Percentiles rank a stretch among this genome's conserved stretches.
Conservation (phyloP, 2,113 vertebrate genomes). For the Reinhardtius hippoglossoides region DNA sequence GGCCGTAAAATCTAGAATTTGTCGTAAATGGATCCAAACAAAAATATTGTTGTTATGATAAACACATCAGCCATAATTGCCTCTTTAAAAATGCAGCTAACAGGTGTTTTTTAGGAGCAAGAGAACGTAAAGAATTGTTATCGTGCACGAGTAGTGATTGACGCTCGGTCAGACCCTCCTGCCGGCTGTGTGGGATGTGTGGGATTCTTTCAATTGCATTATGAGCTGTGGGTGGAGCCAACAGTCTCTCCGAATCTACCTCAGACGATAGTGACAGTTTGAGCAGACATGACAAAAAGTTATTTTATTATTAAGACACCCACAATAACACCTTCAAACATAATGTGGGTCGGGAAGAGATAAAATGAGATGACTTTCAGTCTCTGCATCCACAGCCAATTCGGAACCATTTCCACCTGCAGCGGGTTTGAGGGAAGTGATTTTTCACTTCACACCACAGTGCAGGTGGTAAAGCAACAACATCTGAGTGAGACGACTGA, state of each 20-base stretch:
- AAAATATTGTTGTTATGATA: too few relatives aligned
- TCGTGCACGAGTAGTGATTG: too few relatives aligned
- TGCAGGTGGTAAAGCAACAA: constrained; percentile 70
- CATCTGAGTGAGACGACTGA: constrained; percentile 42
- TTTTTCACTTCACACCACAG: constrained; percentile 52
- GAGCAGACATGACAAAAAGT: neutral
- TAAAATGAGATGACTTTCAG: neutral
- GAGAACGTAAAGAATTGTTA: neutral
- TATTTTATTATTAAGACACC: too few relatives aligned
- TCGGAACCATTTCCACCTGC: constrained; percentile 21
- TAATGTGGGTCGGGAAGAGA: too few relatives aligned
- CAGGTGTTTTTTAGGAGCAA: neutral
- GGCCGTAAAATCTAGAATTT: too few relatives aligned
- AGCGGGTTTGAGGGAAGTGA: constrained; percentile 27
- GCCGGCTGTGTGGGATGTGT: too few relatives aligned
- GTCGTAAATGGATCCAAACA: too few relatives aligned
- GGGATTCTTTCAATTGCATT: neutral
- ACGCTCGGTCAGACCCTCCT: too few relatives aligned
- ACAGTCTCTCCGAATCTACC: neutral
- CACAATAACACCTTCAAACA: too few relatives aligned
- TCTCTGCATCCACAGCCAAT: neutral
- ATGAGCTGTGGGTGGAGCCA: neutral
- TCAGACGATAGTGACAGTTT: neutral
- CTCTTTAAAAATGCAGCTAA: too few relatives aligned
- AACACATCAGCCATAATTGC: too few relatives aligned